A percentile compares a stretch with the other conserved stretches of the same genome.
phyloP scores from a whole-genome alignment of 2,113 vertebrate genomes.

The Gadus macrocephalus region DNA sequence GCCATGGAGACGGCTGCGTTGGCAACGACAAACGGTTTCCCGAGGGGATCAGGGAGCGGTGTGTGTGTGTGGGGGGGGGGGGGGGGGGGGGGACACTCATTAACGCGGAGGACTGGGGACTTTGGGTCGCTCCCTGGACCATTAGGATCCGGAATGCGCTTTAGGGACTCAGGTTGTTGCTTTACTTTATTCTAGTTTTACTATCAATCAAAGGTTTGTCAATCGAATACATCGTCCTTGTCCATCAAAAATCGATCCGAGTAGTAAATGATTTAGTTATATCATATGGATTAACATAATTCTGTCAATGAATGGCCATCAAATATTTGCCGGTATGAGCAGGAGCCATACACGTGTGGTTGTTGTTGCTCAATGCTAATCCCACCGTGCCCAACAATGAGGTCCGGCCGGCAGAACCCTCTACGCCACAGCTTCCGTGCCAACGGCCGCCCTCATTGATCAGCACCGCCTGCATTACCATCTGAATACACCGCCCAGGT shows the following conservation, averaged over 20 bases:
- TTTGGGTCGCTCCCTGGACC: not conserved
- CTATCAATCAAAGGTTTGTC: too few species aligned
- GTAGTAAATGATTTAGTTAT: too few species aligned
- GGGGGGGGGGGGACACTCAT: conserved; percentile 27
- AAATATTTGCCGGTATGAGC: not conserved
- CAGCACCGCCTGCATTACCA: not conserved
- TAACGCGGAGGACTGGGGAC: conserved; percentile 23
- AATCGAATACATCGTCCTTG: too few species aligned
- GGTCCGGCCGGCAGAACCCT: too few species aligned
- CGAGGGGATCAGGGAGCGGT: conserved; percentile 25
- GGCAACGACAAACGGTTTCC: conserved; percentile 43
- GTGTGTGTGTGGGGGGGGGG: conserved; percentile 1
- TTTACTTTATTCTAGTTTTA: too few species aligned
- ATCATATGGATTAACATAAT: too few species aligned
- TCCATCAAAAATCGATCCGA: too few species aligned
- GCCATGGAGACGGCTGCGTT: conserved; percentile 22
- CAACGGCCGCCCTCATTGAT: not conserved
- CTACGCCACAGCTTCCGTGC: too few species aligned
- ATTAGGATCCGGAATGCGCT: conserved; percentile 1
- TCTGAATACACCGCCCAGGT: conserved; percentile 1
- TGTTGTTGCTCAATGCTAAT: too few species aligned
- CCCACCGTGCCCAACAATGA: too few species aligned
- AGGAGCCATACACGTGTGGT: not conserved
- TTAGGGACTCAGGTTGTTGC: not conserved
- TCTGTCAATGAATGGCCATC: too few species aligned